These are phyloP conservation scores for Syngnathoides biaculeatus DNA, from an alignment of 2,113 vertebrate genomes.

Conservation along the genomic window DNA sequence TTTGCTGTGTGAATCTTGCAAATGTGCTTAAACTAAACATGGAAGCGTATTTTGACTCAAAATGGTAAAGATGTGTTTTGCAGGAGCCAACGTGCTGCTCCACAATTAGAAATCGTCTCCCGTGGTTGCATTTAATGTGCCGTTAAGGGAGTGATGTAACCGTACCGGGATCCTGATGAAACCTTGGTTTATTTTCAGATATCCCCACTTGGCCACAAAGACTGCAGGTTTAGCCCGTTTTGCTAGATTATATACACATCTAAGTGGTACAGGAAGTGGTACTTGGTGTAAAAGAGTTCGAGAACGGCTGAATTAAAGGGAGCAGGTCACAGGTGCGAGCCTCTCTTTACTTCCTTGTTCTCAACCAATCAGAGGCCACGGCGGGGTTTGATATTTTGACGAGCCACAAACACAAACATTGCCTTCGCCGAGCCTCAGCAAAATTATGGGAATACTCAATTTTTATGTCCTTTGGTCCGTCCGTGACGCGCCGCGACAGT, in stretches of 20 bases:
- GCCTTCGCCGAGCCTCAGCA: background rate
- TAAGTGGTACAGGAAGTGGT: too few species aligned
- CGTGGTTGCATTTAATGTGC: conserved; percentile 59
- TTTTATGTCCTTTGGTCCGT: conserved; percentile 80
- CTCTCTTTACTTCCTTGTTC: background rate
- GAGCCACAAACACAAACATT: background rate
- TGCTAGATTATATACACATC: conserved; percentile 3
- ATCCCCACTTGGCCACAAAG: conserved; percentile 30
- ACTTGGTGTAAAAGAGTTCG: too few species aligned
- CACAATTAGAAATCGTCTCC: conserved; percentile 56
- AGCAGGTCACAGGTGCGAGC: background rate
- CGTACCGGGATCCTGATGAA: conserved; percentile 61
- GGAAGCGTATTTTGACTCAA: background rate
- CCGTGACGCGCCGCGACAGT: conserved; percentile 73
- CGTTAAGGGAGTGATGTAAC: conserved; percentile 67
- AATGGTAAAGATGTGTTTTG: background rate
- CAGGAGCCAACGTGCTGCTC: conserved; percentile 4
- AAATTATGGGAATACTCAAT: conserved; percentile 56
- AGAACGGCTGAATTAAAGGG: background rate
- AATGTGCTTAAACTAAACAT: background rate
- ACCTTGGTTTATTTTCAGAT: conserved; percentile 56
- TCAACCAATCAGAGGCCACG: conserved; percentile 27
- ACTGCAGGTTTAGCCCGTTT: background rate
- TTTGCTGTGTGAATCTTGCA: conserved; percentile 9
- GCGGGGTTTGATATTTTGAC: background rate